Percentiles rank a stretch among this genome's conserved stretches.
Conservation (phyloP, 2,888 invertebrate genomes). For the Drosophila emarginata region DNA sequence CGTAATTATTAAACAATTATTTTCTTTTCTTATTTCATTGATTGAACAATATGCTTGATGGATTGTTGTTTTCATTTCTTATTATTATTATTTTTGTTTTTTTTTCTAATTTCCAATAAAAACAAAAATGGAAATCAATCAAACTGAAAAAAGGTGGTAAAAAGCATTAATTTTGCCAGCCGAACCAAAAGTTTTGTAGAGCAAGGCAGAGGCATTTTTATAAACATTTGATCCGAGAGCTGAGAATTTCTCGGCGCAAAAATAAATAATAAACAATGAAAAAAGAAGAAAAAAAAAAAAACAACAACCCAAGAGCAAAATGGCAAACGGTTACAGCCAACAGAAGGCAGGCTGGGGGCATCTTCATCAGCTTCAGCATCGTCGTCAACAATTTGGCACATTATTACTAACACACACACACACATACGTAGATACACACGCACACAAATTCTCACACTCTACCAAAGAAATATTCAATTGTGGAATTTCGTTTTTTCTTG, state of each 20-base stretch:
- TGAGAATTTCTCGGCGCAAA: slow-evolving; percentile 31
- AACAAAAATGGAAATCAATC: slow-evolving; percentile 57
- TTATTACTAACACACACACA: slow-evolving; percentile 21
- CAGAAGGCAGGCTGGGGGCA: slow-evolving; percentile 19
- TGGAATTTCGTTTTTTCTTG: not conserved
- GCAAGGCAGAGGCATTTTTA: slow-evolving; percentile 37
- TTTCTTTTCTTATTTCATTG: not conserved
- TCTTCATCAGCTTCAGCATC: slow-evolving; percentile 29
- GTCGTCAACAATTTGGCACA: slow-evolving; percentile 38
- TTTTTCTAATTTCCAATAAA: not conserved
- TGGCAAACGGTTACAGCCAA: slow-evolving; percentile 2
- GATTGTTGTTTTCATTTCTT: not conserved
- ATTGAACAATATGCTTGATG: not conserved
- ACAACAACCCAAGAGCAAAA: not conserved
- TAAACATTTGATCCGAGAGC: slow-evolving; percentile 52
- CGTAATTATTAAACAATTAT: too few species aligned
- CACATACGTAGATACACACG: not conserved
- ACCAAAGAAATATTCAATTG: slow-evolving; percentile 35
- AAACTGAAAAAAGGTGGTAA: slow-evolving; percentile 33
- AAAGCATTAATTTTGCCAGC: slow-evolving; percentile 1
- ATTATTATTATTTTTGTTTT: not conserved
- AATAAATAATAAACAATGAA: slow-evolving; percentile 58
- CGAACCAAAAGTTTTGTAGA: not conserved
- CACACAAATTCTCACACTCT: not conserved
- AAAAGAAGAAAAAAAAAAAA: not conserved